phyloP scores from a whole-genome alignment of 92 coral and sea anemone species.

The Epizoanthus illoricatus region DNA sequence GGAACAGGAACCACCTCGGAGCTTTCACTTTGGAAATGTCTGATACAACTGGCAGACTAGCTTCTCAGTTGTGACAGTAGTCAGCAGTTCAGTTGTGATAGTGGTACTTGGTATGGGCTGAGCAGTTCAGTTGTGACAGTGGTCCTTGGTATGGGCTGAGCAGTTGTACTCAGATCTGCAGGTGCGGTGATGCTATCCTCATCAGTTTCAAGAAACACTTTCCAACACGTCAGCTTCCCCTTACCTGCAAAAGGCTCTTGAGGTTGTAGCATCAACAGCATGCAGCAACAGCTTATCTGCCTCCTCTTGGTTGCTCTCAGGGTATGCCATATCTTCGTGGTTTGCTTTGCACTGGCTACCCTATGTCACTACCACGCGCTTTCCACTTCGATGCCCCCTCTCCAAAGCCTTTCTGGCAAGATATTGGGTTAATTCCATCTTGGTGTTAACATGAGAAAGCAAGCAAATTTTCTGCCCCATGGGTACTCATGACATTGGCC shows the following conservation, averaged over 20 bases:
- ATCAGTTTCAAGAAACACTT: slow-evolving; percentile 1
- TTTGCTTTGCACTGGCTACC: slow-evolving; percentile 44
- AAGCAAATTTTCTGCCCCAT: too few species aligned
- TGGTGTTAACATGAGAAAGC: slow-evolving; percentile 33
- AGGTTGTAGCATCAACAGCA: slow-evolving; percentile 18
- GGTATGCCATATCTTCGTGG: slow-evolving; percentile 51
- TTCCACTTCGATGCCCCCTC: slow-evolving; percentile 24
- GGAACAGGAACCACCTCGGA: slow-evolving; percentile 46
- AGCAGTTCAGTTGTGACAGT: neutral
- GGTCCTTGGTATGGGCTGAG: slow-evolving; percentile 20
- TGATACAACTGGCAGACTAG: slow-evolving; percentile 45
- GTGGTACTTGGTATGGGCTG: slow-evolving; percentile 26
- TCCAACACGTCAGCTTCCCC: slow-evolving; percentile 20
- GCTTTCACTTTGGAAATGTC: slow-evolving; percentile 35
- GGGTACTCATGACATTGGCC: too few species aligned
- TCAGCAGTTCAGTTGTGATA: too few species aligned
- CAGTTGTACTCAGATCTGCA: slow-evolving; percentile 8
- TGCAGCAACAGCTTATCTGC: slow-evolving; percentile 50
- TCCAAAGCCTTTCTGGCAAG: slow-evolving; percentile 48
- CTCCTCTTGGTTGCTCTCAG: slow-evolving; percentile 48
- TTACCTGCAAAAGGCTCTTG: slow-evolving; percentile 33
- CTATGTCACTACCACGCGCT: slow-evolving; percentile 48
- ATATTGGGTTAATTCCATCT: slow-evolving; percentile 45
- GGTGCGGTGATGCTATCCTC: slow-evolving; percentile 18
- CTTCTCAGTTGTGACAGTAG: slow-evolving; percentile 33